A percentile compares a stretch with the other conserved stretches of the same genome.
Evolutionary conservation across 2,113 vertebrate genomes (phyloP).

Genomic region (Leptodactylus fuscus): DNA sequence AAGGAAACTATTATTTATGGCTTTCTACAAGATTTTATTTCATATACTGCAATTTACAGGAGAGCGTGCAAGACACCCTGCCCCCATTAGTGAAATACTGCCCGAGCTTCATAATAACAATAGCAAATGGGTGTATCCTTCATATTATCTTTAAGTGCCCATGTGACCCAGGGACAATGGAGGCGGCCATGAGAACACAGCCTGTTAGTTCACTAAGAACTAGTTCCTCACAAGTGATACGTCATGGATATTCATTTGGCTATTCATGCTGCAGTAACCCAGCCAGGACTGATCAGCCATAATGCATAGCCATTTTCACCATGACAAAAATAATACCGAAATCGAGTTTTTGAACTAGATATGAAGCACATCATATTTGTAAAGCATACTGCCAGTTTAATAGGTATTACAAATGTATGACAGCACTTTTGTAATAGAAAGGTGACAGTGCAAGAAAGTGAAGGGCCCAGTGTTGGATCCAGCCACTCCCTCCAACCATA

Average conservation of each 20-base stretch:
- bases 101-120: neutral
- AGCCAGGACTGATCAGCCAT: neutral
- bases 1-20: too few species aligned
- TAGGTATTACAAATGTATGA: too few species aligned
- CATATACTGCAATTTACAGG: neutral
- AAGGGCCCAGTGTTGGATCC: too few species aligned
- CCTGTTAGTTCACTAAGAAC: neutral
- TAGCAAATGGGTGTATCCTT: neutral
- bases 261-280: neutral
- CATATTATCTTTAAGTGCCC: neutral
- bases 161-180: neutral
- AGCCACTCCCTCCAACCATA: too few species aligned
- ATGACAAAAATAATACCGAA: too few species aligned
- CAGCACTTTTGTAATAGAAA: too few species aligned
- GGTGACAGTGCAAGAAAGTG: too few species aligned
- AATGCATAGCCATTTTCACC: too few species aligned
- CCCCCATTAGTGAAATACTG: neutral
- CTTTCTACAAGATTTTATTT: neutral
- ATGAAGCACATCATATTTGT: too few species aligned
- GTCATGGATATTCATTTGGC: neutral
- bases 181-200: neutral
- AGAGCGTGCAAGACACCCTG: neutral
- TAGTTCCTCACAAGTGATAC: neutral
- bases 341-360: too few species aligned
- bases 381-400: too few species aligned